A percentile compares a stretch with the other conserved stretches of the same genome.
phyloP scores from a whole-genome alignment of 1,140 invertebrate genomes.

The Adelges cooleyi region DNA sequence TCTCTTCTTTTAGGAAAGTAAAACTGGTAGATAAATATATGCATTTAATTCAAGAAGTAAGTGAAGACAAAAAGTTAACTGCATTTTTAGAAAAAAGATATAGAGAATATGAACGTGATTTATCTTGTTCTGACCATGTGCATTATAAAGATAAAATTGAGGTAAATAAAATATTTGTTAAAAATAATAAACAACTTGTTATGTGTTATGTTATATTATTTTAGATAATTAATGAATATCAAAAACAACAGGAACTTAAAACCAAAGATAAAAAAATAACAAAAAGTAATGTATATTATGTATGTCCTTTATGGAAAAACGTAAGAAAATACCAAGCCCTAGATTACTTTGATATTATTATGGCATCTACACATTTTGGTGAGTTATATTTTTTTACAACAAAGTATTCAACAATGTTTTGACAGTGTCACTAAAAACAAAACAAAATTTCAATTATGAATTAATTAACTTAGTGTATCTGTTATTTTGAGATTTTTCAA shows the following conservation, averaged over 20 bases:
- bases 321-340: slow-evolving; percentile 20
- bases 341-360: slow-evolving; percentile 13
- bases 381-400: no score
- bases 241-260: slow-evolving; percentile 19
- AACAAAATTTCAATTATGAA: no score
- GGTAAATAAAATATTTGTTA: background rate
- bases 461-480: no score
- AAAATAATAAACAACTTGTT: slow-evolving; percentile 23
- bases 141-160: slow-evolving; percentile 6
- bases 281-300: background rate
- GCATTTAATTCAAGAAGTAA: slow-evolving; percentile 21
- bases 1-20: background rate
- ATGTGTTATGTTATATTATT: no score
- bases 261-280: background rate
- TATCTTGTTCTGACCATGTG: background rate
- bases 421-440: no score
- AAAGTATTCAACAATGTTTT: no score
- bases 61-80: slow-evolving; percentile 14
- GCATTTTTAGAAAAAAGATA: slow-evolving; percentile 5
- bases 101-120: slow-evolving; percentile 14
- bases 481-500: no score
- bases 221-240: slow-evolving; percentile 20
- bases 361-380: background rate
- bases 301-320: slow-evolving; percentile 13
- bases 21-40: slow-evolving; percentile 1